These are phyloP conservation scores for Papilio polyxenes DNA, from an alignment of 1,140 invertebrate genomes.

Conservation along the genomic window DNA sequence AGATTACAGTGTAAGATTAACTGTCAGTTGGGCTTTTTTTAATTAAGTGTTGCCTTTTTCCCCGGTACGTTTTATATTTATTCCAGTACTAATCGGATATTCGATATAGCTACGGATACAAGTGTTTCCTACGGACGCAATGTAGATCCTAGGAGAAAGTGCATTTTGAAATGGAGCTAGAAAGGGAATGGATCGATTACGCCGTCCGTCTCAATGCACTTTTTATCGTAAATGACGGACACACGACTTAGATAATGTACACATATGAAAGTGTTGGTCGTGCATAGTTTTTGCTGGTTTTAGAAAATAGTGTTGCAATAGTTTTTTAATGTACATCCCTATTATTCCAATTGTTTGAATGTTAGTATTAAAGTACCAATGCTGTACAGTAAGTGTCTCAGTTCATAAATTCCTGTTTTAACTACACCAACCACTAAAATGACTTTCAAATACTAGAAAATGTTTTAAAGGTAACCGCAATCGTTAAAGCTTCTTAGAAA, in stretches of 20 bases:
- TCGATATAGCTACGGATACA: conserved; percentile 48
- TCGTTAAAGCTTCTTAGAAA: too few relatives aligned
- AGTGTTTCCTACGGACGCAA: conserved; percentile 52
- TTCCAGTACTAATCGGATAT: conserved; percentile 33
- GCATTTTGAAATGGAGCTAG: conserved; percentile 42
- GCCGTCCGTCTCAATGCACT: background rate
- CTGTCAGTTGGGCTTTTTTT: background rate
- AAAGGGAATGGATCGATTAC: conserved; percentile 48
- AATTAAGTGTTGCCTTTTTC: background rate
- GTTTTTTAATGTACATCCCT: background rate
- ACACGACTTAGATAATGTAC: background rate
- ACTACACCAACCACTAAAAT: too few relatives aligned
- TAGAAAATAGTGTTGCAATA: background rate
- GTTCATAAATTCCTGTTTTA: too few relatives aligned
- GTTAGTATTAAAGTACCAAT: background rate
- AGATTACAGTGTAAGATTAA: background rate
- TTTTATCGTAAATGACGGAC: conserved; percentile 11
- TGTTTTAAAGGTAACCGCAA: too few relatives aligned
- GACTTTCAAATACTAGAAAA: too few relatives aligned
- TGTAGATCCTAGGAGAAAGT: conserved; percentile 49
- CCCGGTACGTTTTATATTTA: background rate
- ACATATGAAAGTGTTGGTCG: background rate
- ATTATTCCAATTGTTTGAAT: background rate
- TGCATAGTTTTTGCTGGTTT: background rate
- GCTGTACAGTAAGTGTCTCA: too few relatives aligned